Conservation (phyloP, 2,888 invertebrate genomes). For the Sesia apiformis region DNA sequence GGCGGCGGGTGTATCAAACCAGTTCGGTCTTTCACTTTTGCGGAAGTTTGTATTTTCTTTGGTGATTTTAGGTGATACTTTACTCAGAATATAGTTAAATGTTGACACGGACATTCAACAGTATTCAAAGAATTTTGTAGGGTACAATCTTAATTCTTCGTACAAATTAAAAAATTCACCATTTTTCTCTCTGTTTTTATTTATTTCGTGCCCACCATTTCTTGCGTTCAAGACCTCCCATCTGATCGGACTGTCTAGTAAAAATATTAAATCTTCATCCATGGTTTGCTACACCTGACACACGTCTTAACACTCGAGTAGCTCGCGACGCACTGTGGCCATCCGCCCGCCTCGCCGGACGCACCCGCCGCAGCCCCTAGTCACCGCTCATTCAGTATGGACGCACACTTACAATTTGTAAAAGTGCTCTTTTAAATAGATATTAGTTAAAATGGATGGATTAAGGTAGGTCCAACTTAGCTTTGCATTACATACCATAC, state of each 20-base stretch:
- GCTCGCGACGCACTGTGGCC: no score
- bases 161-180: conserved; percentile 11
- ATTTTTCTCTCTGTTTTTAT: conserved; percentile 14
- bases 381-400: no score
- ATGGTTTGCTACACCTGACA: no score
- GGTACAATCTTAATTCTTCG: conserved; percentile 12
- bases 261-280: conserved; percentile 10
- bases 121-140: conserved; percentile 14
- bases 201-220: conserved; percentile 14
- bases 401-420: background rate
- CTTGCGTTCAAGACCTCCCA: conserved; percentile 12
- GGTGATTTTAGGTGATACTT: conserved; percentile 11
- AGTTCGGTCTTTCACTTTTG: conserved; percentile 14
- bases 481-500: no score
- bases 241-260: conserved; percentile 10
- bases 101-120: conserved; percentile 12
- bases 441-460: no score
- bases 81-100: conserved; percentile 11
- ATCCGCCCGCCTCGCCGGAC: no score
- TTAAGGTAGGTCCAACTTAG: no score
- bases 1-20: no score
- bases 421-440: no score
- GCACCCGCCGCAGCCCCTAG: no score
- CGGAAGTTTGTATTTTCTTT: conserved; percentile 14
- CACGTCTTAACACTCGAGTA: no score